Percentiles rank a stretch among this genome's conserved stretches.
Evolutionary conservation across 1,140 invertebrate genomes (phyloP).

Genomic region (Drosophila neocordata): DNA sequence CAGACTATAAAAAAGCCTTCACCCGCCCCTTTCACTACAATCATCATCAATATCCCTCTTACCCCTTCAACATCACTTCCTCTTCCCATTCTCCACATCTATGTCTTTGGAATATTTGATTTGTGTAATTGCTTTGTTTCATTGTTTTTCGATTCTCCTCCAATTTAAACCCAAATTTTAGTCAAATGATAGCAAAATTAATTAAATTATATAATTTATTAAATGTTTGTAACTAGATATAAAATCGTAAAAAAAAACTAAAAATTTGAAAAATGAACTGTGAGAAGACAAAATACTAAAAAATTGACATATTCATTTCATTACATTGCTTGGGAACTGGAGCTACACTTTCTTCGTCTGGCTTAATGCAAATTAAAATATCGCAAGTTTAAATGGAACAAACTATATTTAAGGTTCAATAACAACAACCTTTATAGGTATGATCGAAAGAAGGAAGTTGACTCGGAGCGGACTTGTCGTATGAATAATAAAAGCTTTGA

Average conservation of each 20-base stretch:
- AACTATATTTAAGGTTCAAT: too few relatives aligned
- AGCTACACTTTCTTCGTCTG: too few relatives aligned
- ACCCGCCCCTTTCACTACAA: background rate
- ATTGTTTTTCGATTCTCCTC: background rate
- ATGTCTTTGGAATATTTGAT: background rate
- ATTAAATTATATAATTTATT: constrained; percentile 10
- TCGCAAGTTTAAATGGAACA: too few relatives aligned
- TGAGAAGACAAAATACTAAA: background rate
- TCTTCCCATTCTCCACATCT: background rate
- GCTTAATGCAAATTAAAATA: too few relatives aligned
- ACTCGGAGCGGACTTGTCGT: background rate
- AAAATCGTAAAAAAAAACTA: background rate
- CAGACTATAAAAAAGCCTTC: too few relatives aligned
- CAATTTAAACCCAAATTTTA: constrained; percentile 1
- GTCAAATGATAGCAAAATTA: constrained; percentile 5
- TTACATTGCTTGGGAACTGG: background rate
- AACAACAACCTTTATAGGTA: too few relatives aligned
- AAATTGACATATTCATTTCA: background rate
- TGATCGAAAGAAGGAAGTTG: background rate
- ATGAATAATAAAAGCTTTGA: constrained; percentile 6
- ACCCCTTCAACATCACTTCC: background rate
- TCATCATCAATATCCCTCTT: background rate
- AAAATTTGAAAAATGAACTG: background rate
- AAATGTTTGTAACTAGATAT: constrained; percentile 11
- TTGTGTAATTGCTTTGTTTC: constrained; percentile 6